phyloP scores from a whole-genome alignment of 2,113 vertebrate genomes.

The Willisornis vidua region DNA sequence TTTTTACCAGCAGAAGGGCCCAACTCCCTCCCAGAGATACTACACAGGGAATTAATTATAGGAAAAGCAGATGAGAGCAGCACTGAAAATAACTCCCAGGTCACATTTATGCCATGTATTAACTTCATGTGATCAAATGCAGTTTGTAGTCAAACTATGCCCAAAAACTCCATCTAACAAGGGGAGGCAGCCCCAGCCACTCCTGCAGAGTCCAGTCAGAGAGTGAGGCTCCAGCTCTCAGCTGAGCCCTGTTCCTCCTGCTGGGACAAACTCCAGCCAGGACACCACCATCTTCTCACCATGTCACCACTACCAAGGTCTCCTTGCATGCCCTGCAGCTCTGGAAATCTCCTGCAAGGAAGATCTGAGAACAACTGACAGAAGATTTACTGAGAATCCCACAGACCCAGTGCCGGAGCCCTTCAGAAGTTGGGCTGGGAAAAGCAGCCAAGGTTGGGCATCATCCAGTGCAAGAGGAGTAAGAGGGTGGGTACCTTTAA shows the following conservation, averaged over 20 bases:
- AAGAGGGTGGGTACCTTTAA: fast-evolving
- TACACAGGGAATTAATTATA: not conserved
- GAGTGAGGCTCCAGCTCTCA: fast-evolving
- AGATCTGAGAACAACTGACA: not conserved
- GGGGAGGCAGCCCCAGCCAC: fast-evolving
- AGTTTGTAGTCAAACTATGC: fast-evolving
- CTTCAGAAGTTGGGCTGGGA: not conserved
- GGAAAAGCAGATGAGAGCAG: not conserved
- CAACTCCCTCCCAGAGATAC: not conserved
- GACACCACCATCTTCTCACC: not conserved
- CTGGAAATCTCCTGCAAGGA: not conserved
- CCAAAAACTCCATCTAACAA: not conserved
- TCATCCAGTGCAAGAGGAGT: not conserved
- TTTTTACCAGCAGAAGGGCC: not conserved
- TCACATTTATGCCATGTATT: not conserved
- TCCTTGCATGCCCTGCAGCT: not conserved
- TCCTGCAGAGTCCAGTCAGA: fast-evolving
- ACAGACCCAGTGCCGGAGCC: not conserved
- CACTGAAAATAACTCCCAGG: not conserved
- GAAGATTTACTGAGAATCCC: not conserved
- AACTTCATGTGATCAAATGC: fast-evolving
- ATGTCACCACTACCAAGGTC: not conserved
- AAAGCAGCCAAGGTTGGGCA: not conserved
- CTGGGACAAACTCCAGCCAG: not conserved
- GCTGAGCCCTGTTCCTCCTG: fast-evolving